Base-by-base conservation (phyloP, 2,113 vertebrate genomes). In the Polypterus bichir region DNA sequence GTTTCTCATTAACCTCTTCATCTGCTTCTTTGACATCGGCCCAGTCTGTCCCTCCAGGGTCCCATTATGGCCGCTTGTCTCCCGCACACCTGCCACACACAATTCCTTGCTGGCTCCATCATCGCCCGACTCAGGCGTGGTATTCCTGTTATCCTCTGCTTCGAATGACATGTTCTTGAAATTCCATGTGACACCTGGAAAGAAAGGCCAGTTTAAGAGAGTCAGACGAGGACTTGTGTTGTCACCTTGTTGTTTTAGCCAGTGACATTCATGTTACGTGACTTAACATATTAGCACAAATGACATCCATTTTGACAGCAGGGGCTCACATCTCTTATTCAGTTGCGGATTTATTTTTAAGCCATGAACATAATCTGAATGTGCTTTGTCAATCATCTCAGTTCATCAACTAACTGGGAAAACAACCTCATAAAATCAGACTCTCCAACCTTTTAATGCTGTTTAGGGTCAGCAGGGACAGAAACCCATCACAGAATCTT, bases 1-100 rank as follows among this genome's bases (percentile, higher is more conserved):
- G 70, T 94, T 91, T 65, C 84, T 94, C 69, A 93, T 63, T 0
- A 94, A 80, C 58, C 88, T 95, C 75, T 99, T 98, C 74, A 71
- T 85, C 57, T 94, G 95, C 48, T 89, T 82, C 70, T 97, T 98
- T 63, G 94, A 98, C 66, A 97, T 45, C 2, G 68, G 54, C 4
- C 61, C 68, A 1, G 55, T 11, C 6, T 46, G 71, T 59, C 51
- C 74, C 7, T 54, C 47, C 1, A 61, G 46, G n/a, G 8, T 48
- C 5, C 45, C 45, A 9, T 56, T 52, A 9, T 57, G 53, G 7
- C 48, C 57, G 9, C 9, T 9, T 48, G 27, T 1, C 10, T 55
- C 46, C 10, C 7, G 51, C 10, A 52, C 51, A 52, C 51, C 10
- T 7, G 51, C 10, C 4, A 8, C 51, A 7, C 10, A 3, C 7